Evolutionary conservation across 2,888 invertebrate species (phyloP).

Genomic region (Iphiclides podalirius): DNA sequence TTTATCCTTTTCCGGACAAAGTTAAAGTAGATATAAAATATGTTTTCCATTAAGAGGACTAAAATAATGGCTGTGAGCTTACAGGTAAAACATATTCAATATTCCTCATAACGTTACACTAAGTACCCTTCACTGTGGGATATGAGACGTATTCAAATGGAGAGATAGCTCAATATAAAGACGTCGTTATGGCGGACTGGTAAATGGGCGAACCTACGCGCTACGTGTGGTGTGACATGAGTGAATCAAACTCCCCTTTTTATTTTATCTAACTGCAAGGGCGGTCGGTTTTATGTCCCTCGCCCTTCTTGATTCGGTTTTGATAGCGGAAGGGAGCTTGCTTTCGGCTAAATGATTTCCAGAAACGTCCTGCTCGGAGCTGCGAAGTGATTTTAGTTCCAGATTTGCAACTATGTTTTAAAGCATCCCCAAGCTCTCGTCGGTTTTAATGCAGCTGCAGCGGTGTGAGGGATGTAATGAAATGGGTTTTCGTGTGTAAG

Average conservation of each 20-base stretch:
- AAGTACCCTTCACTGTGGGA: conserved; percentile 60
- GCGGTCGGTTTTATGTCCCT: conserved; percentile 73
- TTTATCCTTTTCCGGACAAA: background rate
- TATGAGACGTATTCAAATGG: conserved; percentile 73
- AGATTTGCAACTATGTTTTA: conserved; percentile 68
- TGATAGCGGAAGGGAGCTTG: conserved; percentile 72
- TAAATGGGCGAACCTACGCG: conserved; percentile 28
- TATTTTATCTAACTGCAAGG: conserved; percentile 76
- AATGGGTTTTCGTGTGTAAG: conserved; percentile 56
- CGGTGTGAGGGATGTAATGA: conserved; percentile 59
- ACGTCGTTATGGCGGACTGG: conserved; percentile 61
- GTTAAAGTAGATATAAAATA: background rate
- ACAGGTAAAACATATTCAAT: conserved; percentile 21
- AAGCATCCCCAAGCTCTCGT: conserved; percentile 50
- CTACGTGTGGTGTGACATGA: conserved; percentile 65
- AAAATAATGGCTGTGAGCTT: conserved; percentile 1
- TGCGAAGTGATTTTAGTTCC: conserved; percentile 39
- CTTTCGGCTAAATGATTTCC: conserved; percentile 74
- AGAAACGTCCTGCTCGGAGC: conserved; percentile 32
- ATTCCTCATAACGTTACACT: conserved; percentile 51
- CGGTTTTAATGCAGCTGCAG: conserved; percentile 50
- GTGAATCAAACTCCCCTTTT: conserved; percentile 76
- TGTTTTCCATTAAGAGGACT: background rate
- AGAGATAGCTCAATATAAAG: conserved; percentile 65
- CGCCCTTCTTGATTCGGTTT: conserved; percentile 77